Evolutionary conservation across 2,797 vertebrate genomes (phyloP), one percentile per base, ranked within the genome.

Genomic region (Crocodylus rhombifer): DNA sequence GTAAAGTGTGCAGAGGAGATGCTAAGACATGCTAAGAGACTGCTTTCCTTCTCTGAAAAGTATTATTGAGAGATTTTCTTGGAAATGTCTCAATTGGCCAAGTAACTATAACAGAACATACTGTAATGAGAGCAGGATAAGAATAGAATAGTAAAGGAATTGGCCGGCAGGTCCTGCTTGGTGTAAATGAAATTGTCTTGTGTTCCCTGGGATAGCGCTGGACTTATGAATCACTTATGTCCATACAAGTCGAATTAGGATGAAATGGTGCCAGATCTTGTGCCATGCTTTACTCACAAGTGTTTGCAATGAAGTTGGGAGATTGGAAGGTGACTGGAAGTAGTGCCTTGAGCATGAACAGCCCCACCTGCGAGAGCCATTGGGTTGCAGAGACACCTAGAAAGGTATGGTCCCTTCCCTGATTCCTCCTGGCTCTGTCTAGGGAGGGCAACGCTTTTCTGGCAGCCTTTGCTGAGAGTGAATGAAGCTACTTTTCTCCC

Each of bases 31-130:
- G 78, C 85, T 88, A 85, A 96, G 96, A 95, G 95, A 95, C 92
- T 95, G 56, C 88, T 91, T 94, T 94, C 91, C 87, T 91, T 96
- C 96, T 94, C 92, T 75, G 93, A 94, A 95, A 85, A 93, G 95
- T 96, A 93, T 96, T 96, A 82, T 90, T 42, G 81, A 96, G 92
- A 94, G 93, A 86, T 96, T 97, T 97, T 95, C 95, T 97, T 97
- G 96, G 93, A 97, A 97, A 95, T 95, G 86, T 90, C 95, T 94
- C 93, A 87, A 91, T 87, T 92, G 89, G 93, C 84, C 87, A 84
- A 92, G 61, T 56, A 78, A 86, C 90, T 94, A 2, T 62, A 90
- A 62, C 30, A 95, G 71, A 78, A 83, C 36, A 79, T 76, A 25
- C 73, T 76, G 76, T 5, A 21, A 86, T 51, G 62, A 55, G 17